Evolutionary conservation across 2,888 invertebrate genomes (phyloP), one percentile per base, ranked within the genome.

Genomic region (Polylopha cassiicola): DNA sequence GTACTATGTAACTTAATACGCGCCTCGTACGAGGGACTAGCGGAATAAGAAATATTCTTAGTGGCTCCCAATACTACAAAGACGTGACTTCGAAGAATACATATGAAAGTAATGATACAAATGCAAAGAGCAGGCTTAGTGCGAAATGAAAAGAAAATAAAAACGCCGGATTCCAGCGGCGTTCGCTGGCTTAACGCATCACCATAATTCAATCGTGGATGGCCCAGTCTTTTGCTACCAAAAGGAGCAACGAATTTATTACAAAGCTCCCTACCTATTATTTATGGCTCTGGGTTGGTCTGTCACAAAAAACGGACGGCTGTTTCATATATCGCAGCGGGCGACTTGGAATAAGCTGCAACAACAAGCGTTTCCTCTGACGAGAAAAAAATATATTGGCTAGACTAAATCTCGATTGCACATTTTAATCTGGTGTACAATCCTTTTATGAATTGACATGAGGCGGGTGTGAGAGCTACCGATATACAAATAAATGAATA

Each of bases 201-300:
- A 73, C 71, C 80, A 85, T 85, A 82, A 82, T 82, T 85, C 85
- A 84, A 82, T 84, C 72, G 73, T 59, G 59, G 65, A 67, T 64
- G 67, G 68, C 62, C 66, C 66, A 72, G 63, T 79, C 67, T 72
- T 73, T 74, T 69, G 76, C 73, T 80, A 76, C 80, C 75, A 78
- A 84, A 75, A 85, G 78, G 84, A 84, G 78, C 84, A 82, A 75
- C 77, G 71, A 76, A 81, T 84, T 84, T 82, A 82, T 81, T 78
- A 84, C 82, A 80, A 82, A 76, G 80, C 78, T 69, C 82, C 84
- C 79, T 79, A 76, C 79, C 81, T 85, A 84, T 85, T 85, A 85
- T 85, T 85, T 85, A 85, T 85, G 82, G 81, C 81, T 76, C 69
- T 79, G 75, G 72, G 78, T 84, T 78, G 78, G 81, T 79, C 81